These are phyloP conservation scores for Mallotus villosus DNA, from an alignment of 2,797 vertebrate species.

Conservation along the genomic window DNA sequence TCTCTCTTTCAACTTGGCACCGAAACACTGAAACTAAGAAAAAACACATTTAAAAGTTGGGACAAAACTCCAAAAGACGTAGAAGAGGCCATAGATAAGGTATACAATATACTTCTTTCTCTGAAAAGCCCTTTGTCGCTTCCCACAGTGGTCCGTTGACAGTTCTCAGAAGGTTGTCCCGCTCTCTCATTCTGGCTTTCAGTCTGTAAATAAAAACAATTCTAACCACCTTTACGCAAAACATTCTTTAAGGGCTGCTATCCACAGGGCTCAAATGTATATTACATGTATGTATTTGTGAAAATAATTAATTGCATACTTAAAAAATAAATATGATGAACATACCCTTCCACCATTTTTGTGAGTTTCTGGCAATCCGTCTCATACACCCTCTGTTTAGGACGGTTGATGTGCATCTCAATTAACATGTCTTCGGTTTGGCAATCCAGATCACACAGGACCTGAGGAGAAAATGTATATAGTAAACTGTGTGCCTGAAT, in stretches of 20 bases:
- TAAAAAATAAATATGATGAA: slow-evolving; percentile 1
- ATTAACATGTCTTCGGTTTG: slow-evolving; percentile 76
- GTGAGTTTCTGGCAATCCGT: slow-evolving; percentile 77
- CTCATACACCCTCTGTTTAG: slow-evolving; percentile 85
- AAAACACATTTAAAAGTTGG: background rate
- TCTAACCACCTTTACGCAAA: too few relatives aligned
- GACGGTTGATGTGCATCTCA: slow-evolving; percentile 78
- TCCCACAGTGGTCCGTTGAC: slow-evolving; percentile 69
- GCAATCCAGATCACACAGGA: slow-evolving; percentile 53
- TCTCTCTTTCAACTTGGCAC: slow-evolving; percentile 70
- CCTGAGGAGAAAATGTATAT: slow-evolving; percentile 46
- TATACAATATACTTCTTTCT: slow-evolving; percentile 64
- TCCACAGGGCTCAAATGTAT: too few relatives aligned
- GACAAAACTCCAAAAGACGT: background rate
- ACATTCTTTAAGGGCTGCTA: too few relatives aligned
- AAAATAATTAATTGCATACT: background rate
- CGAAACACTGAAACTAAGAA: slow-evolving; percentile 67
- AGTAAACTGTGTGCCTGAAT: background rate
- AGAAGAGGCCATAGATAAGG: background rate
- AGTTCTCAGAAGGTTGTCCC: slow-evolving; percentile 64
- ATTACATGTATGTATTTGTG: too few relatives aligned
- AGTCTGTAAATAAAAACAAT: slow-evolving; percentile 54
- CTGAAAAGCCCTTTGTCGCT: slow-evolving; percentile 58
- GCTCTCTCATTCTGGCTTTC: slow-evolving; percentile 63
- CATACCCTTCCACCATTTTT: slow-evolving; percentile 81